Conservation (phyloP, 2,113 vertebrate genomes). For the Coptodon rendalli region DNA sequence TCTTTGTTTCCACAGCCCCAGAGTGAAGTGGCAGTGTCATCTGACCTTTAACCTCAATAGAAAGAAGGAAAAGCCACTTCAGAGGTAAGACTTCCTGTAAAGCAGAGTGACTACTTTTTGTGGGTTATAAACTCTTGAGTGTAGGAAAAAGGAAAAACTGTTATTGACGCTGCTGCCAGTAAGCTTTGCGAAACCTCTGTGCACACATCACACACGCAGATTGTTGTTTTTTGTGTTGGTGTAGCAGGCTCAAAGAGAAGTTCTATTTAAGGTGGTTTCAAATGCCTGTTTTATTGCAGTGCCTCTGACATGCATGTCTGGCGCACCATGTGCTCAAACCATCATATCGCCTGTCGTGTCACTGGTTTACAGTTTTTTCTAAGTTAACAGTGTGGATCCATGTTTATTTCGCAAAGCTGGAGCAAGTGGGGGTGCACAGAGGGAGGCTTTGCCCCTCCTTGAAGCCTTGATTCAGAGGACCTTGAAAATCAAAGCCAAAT, state of each 20-base stretch:
- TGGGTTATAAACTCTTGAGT: neutral
- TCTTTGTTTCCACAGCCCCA: neutral
- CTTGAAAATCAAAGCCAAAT: conserved; percentile 57
- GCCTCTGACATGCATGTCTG: neutral
- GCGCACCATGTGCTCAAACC: neutral
- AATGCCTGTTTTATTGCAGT: neutral
- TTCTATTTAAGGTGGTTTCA: conserved; percentile 1
- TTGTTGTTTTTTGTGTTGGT: neutral
- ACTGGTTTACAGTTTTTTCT: neutral
- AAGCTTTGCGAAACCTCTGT: neutral
- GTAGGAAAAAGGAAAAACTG: neutral
- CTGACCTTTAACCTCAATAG: conserved; percentile 46
- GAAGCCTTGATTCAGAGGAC: neutral
- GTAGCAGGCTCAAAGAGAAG: neutral
- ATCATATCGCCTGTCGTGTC: neutral
- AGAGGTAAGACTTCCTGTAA: conserved; percentile 57
- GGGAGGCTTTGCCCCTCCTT: neutral
- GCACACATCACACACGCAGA: neutral
- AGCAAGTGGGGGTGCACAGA: neutral
- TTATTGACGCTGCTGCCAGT: neutral
- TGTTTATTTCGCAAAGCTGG: conserved; percentile 1
- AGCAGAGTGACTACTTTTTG: neutral
- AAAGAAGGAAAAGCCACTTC: conserved; percentile 45
- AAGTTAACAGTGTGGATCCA: neutral
- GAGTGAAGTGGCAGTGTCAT: conserved; percentile 16